Evolutionary conservation across 2,888 invertebrate species (phyloP), one percentile per base, ranked within the genome.

Genomic region (Drosophila bunnanda): DNA sequence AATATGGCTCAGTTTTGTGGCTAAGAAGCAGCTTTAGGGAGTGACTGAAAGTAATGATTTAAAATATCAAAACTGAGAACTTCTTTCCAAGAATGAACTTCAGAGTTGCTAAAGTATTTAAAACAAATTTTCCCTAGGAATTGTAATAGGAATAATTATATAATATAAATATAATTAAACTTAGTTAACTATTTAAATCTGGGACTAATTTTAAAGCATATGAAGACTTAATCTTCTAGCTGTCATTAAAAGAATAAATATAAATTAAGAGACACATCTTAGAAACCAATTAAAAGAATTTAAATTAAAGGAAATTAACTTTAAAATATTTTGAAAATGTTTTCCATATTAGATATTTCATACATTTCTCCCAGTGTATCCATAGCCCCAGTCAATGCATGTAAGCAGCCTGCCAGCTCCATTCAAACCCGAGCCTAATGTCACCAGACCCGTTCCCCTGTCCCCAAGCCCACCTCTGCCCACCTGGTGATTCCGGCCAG

Each of bases 401-500:
- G 80, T 85, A 76, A 82, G 80, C 79, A 79, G 69, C 67, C 62
- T n/a, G 39, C 48, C 36, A 48, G 64, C 70, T 44, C 79, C 56
- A 80, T 78, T 86, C 86, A 84, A 80, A 80, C 80, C 75, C 68
- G 84, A 66, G 67, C 67, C 66, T 66, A 84, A 87, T 87, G 85
- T 83, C 87, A 80, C 67, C 28, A 55, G 34, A 9, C 61, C 34
- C 48, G 20, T 8, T 61, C 9, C 39, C 34, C 44, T 25, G 30
- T 17, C 8, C 53, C 41, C 8, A 7, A 2, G 15, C 44, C 17
- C 39, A 34, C 32, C 32, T 39, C 41, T 41, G 20, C 44, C 39
- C n/a, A 20, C 20, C 60, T 53, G 36, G 6, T 4, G 25, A 20
- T 46, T 41, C 46, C 36, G 60, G 28, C 22, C 36, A 43, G 60